Evolutionary conservation across 2,888 invertebrate genomes (phyloP).

Genomic region (Zaprionus obscuricornis): DNA sequence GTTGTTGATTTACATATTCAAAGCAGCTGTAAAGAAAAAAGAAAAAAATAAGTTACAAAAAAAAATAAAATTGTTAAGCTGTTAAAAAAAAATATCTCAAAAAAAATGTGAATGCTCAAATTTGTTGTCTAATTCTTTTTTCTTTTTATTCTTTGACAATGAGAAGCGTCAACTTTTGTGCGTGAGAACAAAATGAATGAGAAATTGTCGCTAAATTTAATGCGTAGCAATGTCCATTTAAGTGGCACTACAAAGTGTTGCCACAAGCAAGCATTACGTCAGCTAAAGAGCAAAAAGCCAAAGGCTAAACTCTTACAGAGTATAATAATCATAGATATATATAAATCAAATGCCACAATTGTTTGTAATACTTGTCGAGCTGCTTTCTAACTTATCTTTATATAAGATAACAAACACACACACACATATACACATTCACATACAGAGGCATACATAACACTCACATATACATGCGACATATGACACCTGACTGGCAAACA

Average conservation of each 20-base stretch:
- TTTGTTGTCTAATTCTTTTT: slow-evolving; percentile 64
- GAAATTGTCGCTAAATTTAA: slow-evolving; percentile 17
- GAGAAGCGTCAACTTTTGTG: slow-evolving; percentile 2
- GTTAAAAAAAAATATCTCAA: slow-evolving; percentile 5
- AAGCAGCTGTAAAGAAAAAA: slow-evolving; percentile 41
- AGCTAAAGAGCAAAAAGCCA: slow-evolving; percentile 25
- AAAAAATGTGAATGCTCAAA: too few species aligned
- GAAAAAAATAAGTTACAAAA: slow-evolving; percentile 25
- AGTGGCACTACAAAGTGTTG: slow-evolving; percentile 24
- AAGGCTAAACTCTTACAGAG: too few species aligned
- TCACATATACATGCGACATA: too few species aligned
- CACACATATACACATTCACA: too few species aligned
- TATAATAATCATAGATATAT: slow-evolving; percentile 12
- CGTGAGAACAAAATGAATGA: slow-evolving; percentile 27
- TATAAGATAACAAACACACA: slow-evolving; percentile 36
- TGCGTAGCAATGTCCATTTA: slow-evolving; percentile 50
- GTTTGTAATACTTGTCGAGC: slow-evolving; percentile 3
- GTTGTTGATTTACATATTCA: slow-evolving; percentile 35
- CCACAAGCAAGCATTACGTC: slow-evolving; percentile 40
- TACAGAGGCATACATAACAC: too few species aligned
- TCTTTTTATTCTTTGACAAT: slow-evolving; percentile 4
- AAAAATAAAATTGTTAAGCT: slow-evolving; percentile 4
- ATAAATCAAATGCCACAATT: slow-evolving; percentile 26
- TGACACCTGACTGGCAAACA: slow-evolving; percentile 21
- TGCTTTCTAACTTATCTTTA: slow-evolving; percentile 48